Conservation (phyloP, 2,888 invertebrate genomes). For the Neoascia interrupta region DNA sequence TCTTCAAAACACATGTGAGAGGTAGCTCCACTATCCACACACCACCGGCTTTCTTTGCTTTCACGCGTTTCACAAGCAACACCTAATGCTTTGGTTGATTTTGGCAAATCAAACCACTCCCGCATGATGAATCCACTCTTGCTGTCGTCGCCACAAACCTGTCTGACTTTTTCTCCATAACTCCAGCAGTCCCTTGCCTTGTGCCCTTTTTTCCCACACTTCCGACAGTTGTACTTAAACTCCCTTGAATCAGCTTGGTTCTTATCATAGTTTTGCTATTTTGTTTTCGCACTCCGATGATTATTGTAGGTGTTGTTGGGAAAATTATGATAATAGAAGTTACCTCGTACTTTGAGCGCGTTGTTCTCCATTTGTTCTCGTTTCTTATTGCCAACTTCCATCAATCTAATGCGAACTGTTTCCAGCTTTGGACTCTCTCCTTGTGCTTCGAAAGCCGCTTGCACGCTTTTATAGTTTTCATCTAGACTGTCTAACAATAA, state of each 20-base stretch:
- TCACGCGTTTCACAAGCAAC: not conserved
- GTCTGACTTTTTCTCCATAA: not conserved
- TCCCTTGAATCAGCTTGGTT: not conserved
- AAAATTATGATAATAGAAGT: too few relatives aligned
- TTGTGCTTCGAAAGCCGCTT: not conserved
- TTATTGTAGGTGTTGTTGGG: too few relatives aligned
- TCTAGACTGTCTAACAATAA: not conserved
- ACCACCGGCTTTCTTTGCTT: not conserved
- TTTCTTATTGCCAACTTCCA: too few relatives aligned
- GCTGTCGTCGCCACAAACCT: too few relatives aligned
- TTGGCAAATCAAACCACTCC: too few relatives aligned
- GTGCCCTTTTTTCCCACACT: not conserved
- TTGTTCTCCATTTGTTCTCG: too few relatives aligned
- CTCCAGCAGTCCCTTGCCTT: not conserved
- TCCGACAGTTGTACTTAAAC: not conserved
- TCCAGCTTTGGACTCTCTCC: not conserved
- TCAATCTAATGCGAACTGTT: not conserved
- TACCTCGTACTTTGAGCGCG: too few relatives aligned
- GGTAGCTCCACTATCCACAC: too few relatives aligned
- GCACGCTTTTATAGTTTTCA: too few relatives aligned
- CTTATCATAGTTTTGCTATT: not conserved
- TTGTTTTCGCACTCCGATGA: constrained; percentile 7
- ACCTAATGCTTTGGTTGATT: not conserved
- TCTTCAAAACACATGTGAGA: constrained; percentile 2
- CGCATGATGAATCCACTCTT: too few relatives aligned